Evolutionary conservation across 30 jellyfish, hydroid and myxozoan genomes (phyloP).

Genomic region (Aurelia sp.): DNA sequence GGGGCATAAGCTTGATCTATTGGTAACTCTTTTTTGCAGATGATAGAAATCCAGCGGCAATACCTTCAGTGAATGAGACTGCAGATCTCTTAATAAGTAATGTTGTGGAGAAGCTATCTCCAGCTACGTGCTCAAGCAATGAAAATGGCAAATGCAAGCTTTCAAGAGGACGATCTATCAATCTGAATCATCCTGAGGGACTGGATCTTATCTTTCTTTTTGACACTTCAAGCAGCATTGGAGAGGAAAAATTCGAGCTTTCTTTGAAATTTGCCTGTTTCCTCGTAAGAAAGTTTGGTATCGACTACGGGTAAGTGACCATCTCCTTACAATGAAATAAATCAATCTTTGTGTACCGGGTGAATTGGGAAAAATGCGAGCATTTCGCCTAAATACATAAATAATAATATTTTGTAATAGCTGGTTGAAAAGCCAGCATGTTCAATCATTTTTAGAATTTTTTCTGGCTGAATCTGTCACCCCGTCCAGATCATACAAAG

Average conservation of each 20-base stretch:
- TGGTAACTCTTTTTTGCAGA: too few species aligned
- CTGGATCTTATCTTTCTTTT: slow-evolving; percentile 71
- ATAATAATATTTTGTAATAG: too few species aligned
- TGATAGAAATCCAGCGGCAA: slow-evolving; percentile 45
- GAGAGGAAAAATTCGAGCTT: slow-evolving; percentile 34
- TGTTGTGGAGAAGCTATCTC: slow-evolving; percentile 37
- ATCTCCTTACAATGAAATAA: not conserved
- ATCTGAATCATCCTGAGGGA: slow-evolving; percentile 49
- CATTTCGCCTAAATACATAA: too few species aligned
- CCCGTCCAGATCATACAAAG: too few species aligned
- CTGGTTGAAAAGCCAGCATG: too few species aligned
- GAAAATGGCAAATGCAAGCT: slow-evolving; percentile 59
- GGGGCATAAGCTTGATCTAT: too few species aligned
- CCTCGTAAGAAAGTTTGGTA: slow-evolving; percentile 56
- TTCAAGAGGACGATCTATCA: slow-evolving; percentile 63
- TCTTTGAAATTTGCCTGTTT: slow-evolving; percentile 44
- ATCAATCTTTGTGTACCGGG: too few species aligned
- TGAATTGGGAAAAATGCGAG: too few species aligned
- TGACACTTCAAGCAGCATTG: slow-evolving; percentile 81
- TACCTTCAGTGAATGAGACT: slow-evolving; percentile 79
- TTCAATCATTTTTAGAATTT: too few species aligned
- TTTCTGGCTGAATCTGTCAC: too few species aligned
- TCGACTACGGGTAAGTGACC: slow-evolving; percentile 75
- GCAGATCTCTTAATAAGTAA: slow-evolving; percentile 18
- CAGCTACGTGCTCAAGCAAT: slow-evolving; percentile 49